Evolutionary conservation across 2,113 vertebrate species (phyloP), one percentile per base, ranked within the genome.

Genomic region (Charadrius vociferus): DNA sequence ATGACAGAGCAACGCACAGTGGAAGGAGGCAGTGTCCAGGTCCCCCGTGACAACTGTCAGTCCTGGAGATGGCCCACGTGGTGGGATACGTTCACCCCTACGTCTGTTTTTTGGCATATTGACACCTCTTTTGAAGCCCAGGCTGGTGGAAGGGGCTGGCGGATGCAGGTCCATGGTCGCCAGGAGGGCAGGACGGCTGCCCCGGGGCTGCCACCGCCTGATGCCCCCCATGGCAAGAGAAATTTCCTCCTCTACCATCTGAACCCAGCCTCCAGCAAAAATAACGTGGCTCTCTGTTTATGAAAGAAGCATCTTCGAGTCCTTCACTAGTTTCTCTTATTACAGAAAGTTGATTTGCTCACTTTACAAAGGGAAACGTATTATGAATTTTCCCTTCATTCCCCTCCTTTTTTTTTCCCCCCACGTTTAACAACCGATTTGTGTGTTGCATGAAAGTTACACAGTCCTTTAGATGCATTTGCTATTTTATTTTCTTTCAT

Each of bases 401-500:
- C 63, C 82, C 68, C 85, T 96, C 79, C 79, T 90, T 96, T 95
- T 96, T 89, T 89, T 93, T 19, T 14, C 6, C 6, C 12, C 27
- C 95, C 94, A 73, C 88, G 81, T 98, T 98, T 97, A 98, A 98
- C 98, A 98, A 98, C 96, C 43, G 96, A 98, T 98, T 98, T 98
- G 96, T 98, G 77, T 98, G 97, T 98, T 95, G 95, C 98, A 98
- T 98, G 97, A 98, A 98, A 98, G 98, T 98, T 97, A 98, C 96
- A 98, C 95, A 98, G 97, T 97, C 96, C 95, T 97, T 98, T 94
- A 98, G 98, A 98, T 98, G 97, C 95, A 91, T 98, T 98, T 96
- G 97, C 97, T 98, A 94, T 98, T 98, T 98, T 98, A 98, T 98
- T 98, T 98, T 98, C 98, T 98, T 98, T 98, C 98, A 98, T 98